Base-by-base conservation (phyloP, 1,140 invertebrate genomes). In the Drosophila sproati region DNA sequence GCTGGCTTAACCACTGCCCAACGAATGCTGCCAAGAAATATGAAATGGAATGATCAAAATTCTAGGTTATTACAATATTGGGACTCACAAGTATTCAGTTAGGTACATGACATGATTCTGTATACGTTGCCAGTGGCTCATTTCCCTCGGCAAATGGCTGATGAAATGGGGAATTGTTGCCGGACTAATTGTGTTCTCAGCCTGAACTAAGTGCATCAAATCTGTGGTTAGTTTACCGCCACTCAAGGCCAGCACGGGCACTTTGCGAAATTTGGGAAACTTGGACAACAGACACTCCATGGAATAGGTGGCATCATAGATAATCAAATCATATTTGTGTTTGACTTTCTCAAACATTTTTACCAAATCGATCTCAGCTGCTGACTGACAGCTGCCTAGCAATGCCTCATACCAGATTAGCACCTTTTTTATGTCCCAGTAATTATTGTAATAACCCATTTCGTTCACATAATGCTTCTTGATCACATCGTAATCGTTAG, bases 111-210 rank as follows among this genome's bases (percentile, higher is more conserved):
- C 3, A 12, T 82, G 78, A 47, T 93, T 93, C 4, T 82, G 74
- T 0, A 92, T n/a, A 3, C 91, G 72, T 2, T 78, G 62, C 59
- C 57, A 78, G 55, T 91, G 92, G 57, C 34, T 75, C 91, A 93
- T 93, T 0, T 55, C 35, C 7, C 56, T 6, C 3, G 71, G 60
- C 20, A 77, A 37, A 3, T 59, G 52, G 12, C 70, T 86, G 6
- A 73, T 31, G 10, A 73, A 73, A 41, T 89, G 77, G 2, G 91
- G 91, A 29, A 70, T 62, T 2, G 43, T 63, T 4, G 78, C 78
- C 4, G 91, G 52, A 64, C 51, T 85, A 4, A 88, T 79, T 1
- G 91, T 79, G 12, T 89, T 47, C 47, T 82, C 67, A 0, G 80
- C 85, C 10, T 51, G 12, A 0, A 86, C 45, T 10, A 91, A 4